Base-by-base conservation (phyloP, 2,797 vertebrate species). In the Orestias chungarensis region DNA sequence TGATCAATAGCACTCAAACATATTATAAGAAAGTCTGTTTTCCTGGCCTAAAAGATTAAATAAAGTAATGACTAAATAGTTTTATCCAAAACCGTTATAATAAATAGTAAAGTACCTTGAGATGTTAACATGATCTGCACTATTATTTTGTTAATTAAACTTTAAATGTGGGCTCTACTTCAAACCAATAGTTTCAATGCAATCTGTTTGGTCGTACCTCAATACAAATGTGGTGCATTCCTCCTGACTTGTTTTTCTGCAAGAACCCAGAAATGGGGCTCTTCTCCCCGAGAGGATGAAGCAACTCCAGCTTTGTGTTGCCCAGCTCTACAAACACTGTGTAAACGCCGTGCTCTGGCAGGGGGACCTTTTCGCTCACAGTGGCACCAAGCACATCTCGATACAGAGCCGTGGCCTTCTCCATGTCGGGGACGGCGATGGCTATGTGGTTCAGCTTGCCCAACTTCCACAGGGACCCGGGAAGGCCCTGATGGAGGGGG, bases 191-290 rank as follows among this genome's bases (percentile, higher is more conserved):
- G 25, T 31, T 20, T 50, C 3, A 50, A 12, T 23, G 43, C 0
- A 15, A 27, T 55, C 12, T 64, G 7, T 17, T 35, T n/a, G n/a
- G n/a, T 71, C 85, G 79, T 93, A 98, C 98, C 96, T 99, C 98
- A 20, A 99, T 96, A 82, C 98, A 99, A 87, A 99, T 93, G 71
- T 99, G 98, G 83, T 99, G 98, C 94, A 99, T 96, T 69, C 98
- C 98, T 84, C 98, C 98, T 20, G 94, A 88, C 80, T 96, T 96
- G 89, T 99, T 98, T 87, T 96, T 99, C 85, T 96, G 94, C 72
- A 99, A 92, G 87, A 99, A 99, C 52, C 96, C 94, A 68, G 94
- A 73, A 29, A 99, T 95, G 0, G 98, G 98, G 82, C 97, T 99
- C 73, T 96, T 93, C 40, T 94, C 93, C 78, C 98, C 97, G 50